Conservation (phyloP, 2,113 vertebrate genomes). For the Oreochromis tanganicae region DNA sequence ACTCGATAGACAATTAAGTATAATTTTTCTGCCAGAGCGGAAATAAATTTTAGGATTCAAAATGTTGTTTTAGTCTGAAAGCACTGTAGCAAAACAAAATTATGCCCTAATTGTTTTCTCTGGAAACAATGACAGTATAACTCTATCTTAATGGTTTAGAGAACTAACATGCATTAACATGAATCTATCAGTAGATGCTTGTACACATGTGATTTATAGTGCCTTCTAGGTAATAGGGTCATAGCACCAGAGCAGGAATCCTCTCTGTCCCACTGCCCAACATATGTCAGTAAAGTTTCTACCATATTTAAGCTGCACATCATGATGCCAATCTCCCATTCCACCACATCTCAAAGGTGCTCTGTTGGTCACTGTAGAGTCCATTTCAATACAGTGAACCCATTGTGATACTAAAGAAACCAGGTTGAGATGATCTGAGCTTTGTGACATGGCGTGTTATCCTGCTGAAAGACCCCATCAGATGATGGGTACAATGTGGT, state of each 20-base stretch:
- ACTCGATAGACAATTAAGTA: conserved; percentile 43
- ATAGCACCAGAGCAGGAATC: neutral
- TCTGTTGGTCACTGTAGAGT: neutral
- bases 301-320: neutral
- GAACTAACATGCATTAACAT: neutral
- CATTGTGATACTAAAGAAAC: neutral
- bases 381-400: neutral
- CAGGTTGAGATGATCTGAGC: neutral
- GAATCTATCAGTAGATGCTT: neutral
- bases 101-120: conserved; percentile 8
- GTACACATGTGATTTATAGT: neutral
- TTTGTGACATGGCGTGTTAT: neutral
- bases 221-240: neutral
- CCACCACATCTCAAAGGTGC: neutral
- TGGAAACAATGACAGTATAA: conserved; percentile 11
- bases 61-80: conserved; percentile 40
- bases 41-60: conserved; percentile 26
- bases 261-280: neutral
- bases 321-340: neutral
- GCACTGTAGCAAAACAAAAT: conserved; percentile 29
- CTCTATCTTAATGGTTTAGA: neutral
- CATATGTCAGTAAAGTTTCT: neutral
- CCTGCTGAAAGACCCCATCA: neutral
- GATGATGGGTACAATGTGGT: neutral
- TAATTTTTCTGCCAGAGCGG: conserved; percentile 26